phyloP scores from a whole-genome alignment of 1,140 invertebrate species.

The Eumeta japonica region DNA sequence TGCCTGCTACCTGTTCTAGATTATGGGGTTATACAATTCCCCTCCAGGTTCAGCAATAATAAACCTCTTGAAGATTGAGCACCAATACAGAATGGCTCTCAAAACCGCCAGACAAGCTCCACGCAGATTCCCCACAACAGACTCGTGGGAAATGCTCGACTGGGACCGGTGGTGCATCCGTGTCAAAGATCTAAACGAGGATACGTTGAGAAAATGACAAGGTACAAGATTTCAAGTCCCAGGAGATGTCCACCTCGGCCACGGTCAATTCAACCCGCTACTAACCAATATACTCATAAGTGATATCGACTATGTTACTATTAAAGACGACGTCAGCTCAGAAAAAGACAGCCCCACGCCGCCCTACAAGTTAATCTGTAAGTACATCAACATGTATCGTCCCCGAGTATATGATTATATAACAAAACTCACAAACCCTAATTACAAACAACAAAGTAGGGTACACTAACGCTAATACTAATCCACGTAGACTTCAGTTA shows the following conservation, averaged over 20 bases:
- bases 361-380: too few species aligned
- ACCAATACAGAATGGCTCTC: slow-evolving; percentile 7
- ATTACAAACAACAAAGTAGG: slow-evolving; percentile 6
- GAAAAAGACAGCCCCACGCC: background rate
- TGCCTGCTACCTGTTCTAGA: slow-evolving; percentile 6
- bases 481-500: slow-evolving; percentile 7
- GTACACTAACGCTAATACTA: slow-evolving; percentile 2
- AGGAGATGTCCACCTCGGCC: slow-evolving; percentile 1
- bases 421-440: too few species aligned
- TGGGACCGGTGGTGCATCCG: slow-evolving; percentile 5
- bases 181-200: background rate
- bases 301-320: slow-evolving; percentile 2
- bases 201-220: slow-evolving; percentile 3
- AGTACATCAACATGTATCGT: too few species aligned
- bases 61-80: background rate
- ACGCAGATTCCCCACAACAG: slow-evolving; percentile 2
- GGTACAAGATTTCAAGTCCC: background rate
- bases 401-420: too few species aligned
- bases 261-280: slow-evolving; percentile 5
- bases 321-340: slow-evolving; percentile 1
- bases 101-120: slow-evolving; percentile 4
- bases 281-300: background rate
- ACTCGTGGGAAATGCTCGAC: slow-evolving; percentile 5
- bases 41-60: slow-evolving; percentile 2
- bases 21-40: slow-evolving; percentile 2